Conservation (phyloP, 2,113 vertebrate genomes). For the Lophius piscatorius region DNA sequence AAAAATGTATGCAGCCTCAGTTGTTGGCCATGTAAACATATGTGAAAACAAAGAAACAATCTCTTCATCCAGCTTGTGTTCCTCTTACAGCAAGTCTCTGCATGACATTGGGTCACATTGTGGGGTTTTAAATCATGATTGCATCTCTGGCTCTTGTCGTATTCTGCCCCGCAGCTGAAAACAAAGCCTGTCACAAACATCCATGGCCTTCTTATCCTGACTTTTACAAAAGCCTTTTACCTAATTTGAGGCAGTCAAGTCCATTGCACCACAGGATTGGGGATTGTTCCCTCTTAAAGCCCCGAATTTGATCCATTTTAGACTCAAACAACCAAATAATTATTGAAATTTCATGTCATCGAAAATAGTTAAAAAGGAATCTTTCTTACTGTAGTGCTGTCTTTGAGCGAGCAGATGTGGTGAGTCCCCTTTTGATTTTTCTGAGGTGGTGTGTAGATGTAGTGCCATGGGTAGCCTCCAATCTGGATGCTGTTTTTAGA, state of each 20-base stretch:
- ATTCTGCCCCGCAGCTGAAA: slow-evolving; percentile 23
- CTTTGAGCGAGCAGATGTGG: slow-evolving; percentile 91
- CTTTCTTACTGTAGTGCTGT: slow-evolving; percentile 86
- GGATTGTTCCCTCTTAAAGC: neutral
- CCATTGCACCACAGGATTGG: slow-evolving; percentile 1
- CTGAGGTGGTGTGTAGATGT: slow-evolving; percentile 93
- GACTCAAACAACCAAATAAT: neutral
- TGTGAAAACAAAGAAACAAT: too few relatives aligned
- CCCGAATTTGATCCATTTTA: neutral
- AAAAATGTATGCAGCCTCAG: too few relatives aligned
- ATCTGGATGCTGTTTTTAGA: slow-evolving; percentile 91
- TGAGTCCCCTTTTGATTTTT: slow-evolving; percentile 89
- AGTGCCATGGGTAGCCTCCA: slow-evolving; percentile 96
- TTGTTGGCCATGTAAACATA: too few relatives aligned
- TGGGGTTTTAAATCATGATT: neutral
- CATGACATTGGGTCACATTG: neutral
- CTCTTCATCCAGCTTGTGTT: too few relatives aligned
- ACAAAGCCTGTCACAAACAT: slow-evolving; percentile 59
- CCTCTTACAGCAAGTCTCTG: neutral
- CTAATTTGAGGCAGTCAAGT: slow-evolving; percentile 10
- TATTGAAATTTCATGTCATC: slow-evolving; percentile 2
- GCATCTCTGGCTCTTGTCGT: slow-evolving; percentile 8
- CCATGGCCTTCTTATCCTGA: slow-evolving; percentile 31
- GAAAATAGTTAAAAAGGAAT: neutral
- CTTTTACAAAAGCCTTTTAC: slow-evolving; percentile 19